These are phyloP conservation scores for Nannospalax galili DNA, from an alignment of 2,113 vertebrate species.

Conservation along the genomic window DNA sequence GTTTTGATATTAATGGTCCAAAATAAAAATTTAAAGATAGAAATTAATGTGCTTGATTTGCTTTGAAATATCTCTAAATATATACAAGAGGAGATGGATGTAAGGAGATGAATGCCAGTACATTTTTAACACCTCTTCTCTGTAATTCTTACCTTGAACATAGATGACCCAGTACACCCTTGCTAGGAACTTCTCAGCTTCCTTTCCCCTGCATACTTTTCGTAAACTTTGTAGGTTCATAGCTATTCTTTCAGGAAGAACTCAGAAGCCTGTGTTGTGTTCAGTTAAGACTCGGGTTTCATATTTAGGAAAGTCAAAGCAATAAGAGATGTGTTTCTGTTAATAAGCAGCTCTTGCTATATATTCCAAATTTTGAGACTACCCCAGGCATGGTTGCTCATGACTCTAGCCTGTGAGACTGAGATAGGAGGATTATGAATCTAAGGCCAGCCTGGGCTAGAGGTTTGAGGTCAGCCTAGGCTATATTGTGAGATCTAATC, in stretches of 20 bases:
- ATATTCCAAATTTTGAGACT: constrained; percentile 26
- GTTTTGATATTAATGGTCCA: constrained; percentile 46
- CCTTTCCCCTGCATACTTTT: neutral
- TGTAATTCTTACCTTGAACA: constrained; percentile 43
- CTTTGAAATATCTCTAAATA: constrained; percentile 46
- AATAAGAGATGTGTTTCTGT: neutral
- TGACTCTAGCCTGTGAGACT: neutral
- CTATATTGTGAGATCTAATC: neutral
- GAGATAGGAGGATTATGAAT: neutral
- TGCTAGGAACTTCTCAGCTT: constrained; percentile 18
- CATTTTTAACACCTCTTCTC: constrained; percentile 48
- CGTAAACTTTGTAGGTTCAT: constrained; percentile 59
- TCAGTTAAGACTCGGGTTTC: constrained; percentile 14
- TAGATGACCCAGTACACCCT: neutral
- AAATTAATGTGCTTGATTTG: constrained; percentile 51
- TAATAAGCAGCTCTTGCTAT: constrained; percentile 35
- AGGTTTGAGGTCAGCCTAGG: neutral
- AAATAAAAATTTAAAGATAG: constrained; percentile 13
- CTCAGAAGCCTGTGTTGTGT: constrained; percentile 28
- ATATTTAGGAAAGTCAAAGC: constrained; percentile 42
- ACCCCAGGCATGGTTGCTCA: neutral
- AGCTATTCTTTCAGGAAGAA: constrained; percentile 41
- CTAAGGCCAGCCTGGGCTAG: neutral
- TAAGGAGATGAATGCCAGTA: constrained; percentile 6
- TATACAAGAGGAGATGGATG: neutral